phyloP scores from a whole-genome alignment of 2,113 vertebrate species.

The Elachura formosa region DNA sequence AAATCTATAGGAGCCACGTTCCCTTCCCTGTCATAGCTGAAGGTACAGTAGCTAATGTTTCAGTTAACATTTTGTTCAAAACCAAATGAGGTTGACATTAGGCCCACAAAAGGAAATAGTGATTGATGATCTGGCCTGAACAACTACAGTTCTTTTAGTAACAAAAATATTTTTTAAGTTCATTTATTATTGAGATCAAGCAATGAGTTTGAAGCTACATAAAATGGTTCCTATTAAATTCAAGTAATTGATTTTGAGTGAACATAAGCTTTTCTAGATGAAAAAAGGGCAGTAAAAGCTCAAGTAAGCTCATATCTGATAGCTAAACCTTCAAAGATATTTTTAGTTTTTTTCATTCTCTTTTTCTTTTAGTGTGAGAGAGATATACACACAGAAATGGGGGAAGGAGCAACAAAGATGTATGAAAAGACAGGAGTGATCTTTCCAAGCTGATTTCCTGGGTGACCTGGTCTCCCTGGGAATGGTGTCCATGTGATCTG shows the following conservation, averaged over 20 bases:
- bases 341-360: neutral
- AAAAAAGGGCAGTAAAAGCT: constrained; percentile 50
- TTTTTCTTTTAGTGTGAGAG: neutral
- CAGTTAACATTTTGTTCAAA: constrained; percentile 34
- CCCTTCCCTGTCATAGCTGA: constrained; percentile 28
- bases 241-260: constrained; percentile 61
- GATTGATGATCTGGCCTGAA: constrained; percentile 60
- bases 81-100: constrained; percentile 62
- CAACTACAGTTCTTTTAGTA: constrained; percentile 55
- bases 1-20: neutral
- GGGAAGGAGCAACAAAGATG: neutral
- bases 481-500: constrained; percentile 59
- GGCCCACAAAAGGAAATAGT: constrained; percentile 1
- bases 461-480: constrained; percentile 57
- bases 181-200: constrained; percentile 66
- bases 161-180: constrained; percentile 62
- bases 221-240: constrained; percentile 66
- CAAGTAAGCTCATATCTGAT: constrained; percentile 56
- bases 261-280: constrained; percentile 53
- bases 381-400: neutral
- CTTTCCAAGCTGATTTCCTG: constrained; percentile 68
- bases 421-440: constrained; percentile 54
- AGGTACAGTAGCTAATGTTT: constrained; percentile 51
- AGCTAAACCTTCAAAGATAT: constrained; percentile 61
- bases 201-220: constrained; percentile 47